A percentile compares a stretch with the other conserved stretches of the same genome.
Conservation (phyloP, 2,797 vertebrate genomes). For the Chrosomus eos region DNA sequence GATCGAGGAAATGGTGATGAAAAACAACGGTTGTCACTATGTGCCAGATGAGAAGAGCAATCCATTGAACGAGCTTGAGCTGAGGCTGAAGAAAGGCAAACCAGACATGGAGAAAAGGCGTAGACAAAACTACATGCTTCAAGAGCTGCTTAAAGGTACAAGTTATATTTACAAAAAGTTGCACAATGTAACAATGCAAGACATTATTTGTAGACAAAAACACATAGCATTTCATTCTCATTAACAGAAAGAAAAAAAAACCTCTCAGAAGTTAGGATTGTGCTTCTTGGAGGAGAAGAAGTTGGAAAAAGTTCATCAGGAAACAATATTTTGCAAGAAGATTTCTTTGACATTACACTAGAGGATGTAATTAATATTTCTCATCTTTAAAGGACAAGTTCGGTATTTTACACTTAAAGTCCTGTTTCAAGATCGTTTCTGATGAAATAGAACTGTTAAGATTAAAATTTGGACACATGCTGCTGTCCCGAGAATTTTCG, state of each 20-base stretch:
- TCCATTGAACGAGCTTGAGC: neutral
- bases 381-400: no score
- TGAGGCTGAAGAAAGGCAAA: slow-evolving; percentile 33
- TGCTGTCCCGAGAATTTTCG: no score
- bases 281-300: slow-evolving; percentile 56
- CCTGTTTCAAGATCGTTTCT: no score
- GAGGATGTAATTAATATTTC: neutral
- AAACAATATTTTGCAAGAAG: slow-evolving; percentile 50
- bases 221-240: neutral
- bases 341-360: slow-evolving; percentile 20
- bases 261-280: slow-evolving; percentile 47
- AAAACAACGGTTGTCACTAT: slow-evolving; percentile 50
- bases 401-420: no score
- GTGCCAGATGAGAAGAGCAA: neutral
- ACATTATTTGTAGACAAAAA: neutral
- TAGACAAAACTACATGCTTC: slow-evolving; percentile 48
- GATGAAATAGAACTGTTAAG: no score
- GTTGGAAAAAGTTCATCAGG: slow-evolving; percentile 57
- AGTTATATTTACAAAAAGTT: neutral
- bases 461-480: no score
- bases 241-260: slow-evolving; percentile 19
- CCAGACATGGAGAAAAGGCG: slow-evolving; percentile 2
- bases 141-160: slow-evolving; percentile 53
- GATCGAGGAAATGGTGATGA: slow-evolving; percentile 62
- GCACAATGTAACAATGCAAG: neutral